Conservation (phyloP, 2,797 vertebrate species). For the Falco peregrinus region DNA sequence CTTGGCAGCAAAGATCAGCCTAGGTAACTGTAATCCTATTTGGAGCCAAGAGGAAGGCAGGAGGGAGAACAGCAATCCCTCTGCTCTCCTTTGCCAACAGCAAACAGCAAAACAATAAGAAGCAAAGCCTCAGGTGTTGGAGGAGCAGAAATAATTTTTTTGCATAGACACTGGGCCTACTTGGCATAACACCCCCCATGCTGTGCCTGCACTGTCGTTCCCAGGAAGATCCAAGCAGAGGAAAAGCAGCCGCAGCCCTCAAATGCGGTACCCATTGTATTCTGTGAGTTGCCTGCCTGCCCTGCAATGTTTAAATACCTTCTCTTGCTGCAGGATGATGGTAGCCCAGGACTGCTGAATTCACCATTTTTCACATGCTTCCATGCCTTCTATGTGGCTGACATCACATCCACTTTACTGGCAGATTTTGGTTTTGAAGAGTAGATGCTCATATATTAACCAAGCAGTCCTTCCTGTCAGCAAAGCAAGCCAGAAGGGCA, state of each 20-base stretch:
- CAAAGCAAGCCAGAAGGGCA: neutral
- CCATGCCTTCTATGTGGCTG: fast-evolving
- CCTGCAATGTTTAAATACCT: neutral
- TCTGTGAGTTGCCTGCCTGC: neutral
- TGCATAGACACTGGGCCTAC: neutral
- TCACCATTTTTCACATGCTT: fast-evolving
- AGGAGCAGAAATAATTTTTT: neutral
- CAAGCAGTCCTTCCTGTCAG: neutral
- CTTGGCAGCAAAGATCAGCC: neutral
- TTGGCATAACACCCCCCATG: neutral
- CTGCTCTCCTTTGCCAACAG: neutral
- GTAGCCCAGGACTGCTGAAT: neutral
- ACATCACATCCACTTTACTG: fast-evolving
- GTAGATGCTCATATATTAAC: neutral
- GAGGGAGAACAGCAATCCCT: neutral
- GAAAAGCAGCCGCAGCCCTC: neutral
- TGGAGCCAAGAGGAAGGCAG: neutral
- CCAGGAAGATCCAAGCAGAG: neutral
- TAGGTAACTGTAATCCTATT: neutral
- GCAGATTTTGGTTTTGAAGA: neutral
- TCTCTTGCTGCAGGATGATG: neutral
- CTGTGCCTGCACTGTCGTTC: neutral
- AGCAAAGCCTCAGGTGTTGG: neutral
- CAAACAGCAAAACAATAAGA: neutral
- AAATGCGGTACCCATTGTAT: too few species aligned